Conservation (phyloP, 2,113 vertebrate species). For the Gila orcuttii region DNA sequence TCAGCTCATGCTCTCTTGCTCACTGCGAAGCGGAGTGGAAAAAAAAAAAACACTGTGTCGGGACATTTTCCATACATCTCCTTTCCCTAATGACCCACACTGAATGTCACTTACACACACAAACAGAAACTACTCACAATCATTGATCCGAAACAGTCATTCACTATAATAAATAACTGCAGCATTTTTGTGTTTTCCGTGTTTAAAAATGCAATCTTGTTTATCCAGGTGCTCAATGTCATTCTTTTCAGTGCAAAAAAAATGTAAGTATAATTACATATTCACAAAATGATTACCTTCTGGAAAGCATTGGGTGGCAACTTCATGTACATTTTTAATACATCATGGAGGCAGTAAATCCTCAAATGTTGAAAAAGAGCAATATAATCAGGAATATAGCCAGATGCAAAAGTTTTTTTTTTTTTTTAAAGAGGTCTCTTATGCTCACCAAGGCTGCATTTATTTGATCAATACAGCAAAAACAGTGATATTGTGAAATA, state of each 20-base stretch:
- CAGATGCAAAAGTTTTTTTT: no score
- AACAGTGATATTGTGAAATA: background rate
- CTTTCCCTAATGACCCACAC: constrained; percentile 35
- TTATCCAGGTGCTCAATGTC: background rate
- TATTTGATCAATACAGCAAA: background rate
- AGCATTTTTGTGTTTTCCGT: background rate
- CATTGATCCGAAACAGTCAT: constrained; percentile 1
- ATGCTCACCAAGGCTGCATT: background rate
- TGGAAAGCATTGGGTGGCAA: background rate
- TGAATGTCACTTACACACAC: constrained; percentile 27
- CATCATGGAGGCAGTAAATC: background rate
- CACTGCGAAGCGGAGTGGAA: constrained; percentile 19
- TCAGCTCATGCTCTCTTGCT: constrained; percentile 54
- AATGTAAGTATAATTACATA: background rate
- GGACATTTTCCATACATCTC: constrained; percentile 11
- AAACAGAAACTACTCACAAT: constrained; percentile 5
- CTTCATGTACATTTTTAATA: background rate
- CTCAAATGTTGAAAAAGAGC: background rate
- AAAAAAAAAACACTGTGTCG: constrained; percentile 9
- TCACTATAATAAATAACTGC: background rate
- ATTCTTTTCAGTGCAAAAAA: background rate
- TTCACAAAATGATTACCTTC: background rate
- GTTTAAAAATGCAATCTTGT: background rate
- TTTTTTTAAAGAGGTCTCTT: background rate
- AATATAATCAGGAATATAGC: background rate